Evolutionary conservation across 2,888 invertebrate genomes (phyloP), one percentile per base, ranked within the genome.

Genomic region (Orthosia incerta): DNA sequence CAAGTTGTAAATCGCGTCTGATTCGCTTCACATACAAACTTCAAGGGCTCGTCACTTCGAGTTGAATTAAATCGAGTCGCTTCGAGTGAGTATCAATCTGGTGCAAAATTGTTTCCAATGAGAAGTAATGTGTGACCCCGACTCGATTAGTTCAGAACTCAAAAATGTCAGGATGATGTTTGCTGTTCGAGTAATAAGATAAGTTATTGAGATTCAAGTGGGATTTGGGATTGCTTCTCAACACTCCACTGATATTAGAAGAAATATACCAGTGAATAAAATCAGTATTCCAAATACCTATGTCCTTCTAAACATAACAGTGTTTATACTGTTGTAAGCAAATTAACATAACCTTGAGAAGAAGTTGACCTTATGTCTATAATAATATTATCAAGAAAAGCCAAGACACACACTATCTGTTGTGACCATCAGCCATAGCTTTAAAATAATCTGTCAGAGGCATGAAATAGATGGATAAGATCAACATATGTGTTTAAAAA

Each of bases 41-140:
- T 55, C 55, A 63, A 63, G 39, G n/a, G 20, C 16, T 46, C 12
- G 23, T 31, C 45, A 13, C 20, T 65, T 65, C 26, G 13, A 76
- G 18, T 74, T 15, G 20, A 13, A 45, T 31, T 45, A 45, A 56
- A 31, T 57, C 12, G 18, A 20, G 26, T 59, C 67, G 7, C 51
- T 23, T 68, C 23, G 15, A 59, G 46, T n/a, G 16, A 76, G 23
- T 46, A 51, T 53, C 45, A 59, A 67, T 57, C 67, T n/a, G 56
- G n/a, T 20, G 66, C 57, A 76, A 51, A 76, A 67, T 56, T 74
- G 13, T 39, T 50, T 7, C 9, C 16, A 31, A 23, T 20, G 15
- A 39, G 53, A 11, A n/a, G 16, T 23, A 56, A 50, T 55, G 9
- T 55, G 11, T 39, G 23, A 55, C 53, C 48, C 16, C 16, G n/a